phyloP scores from a whole-genome alignment of 1,140 invertebrate species.

The Cyclargus thomasi region DNA sequence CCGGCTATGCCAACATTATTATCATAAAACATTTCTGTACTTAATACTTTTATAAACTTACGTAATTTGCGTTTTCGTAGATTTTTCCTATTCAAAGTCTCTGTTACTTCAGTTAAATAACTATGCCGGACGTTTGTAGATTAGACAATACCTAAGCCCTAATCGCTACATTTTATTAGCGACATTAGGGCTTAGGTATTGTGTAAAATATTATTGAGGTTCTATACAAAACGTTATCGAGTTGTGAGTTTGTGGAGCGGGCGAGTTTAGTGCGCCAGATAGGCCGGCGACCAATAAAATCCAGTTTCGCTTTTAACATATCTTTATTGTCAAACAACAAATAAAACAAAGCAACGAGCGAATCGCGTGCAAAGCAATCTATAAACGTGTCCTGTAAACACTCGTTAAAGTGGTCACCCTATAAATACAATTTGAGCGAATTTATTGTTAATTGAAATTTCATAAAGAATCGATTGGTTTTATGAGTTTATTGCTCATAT shows the following conservation, averaged over 20 bases:
- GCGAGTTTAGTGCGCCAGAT: constrained; percentile 1
- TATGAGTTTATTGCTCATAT: neutral
- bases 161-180: neutral
- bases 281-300: constrained; percentile 10
- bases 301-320: constrained; percentile 14
- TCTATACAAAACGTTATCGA: constrained; percentile 1
- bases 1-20: neutral
- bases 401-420: constrained; percentile 15
- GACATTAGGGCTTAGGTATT: too few species aligned
- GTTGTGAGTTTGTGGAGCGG: neutral
- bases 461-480: neutral
- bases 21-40: neutral
- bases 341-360: constrained; percentile 9
- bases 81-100: too few species aligned
- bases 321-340: constrained; percentile 12
- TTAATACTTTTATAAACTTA: neutral
- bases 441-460: constrained; percentile 16
- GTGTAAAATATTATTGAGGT: neutral
- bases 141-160: neutral
- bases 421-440: constrained; percentile 11
- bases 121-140: neutral
- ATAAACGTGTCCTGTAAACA: constrained; percentile 14
- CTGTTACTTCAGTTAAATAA: too few species aligned
- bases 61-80: too few species aligned
- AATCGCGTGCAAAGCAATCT: constrained; percentile 11